Percentiles rank a stretch among this genome's conserved stretches.
Conservation (phyloP, 2,113 vertebrate species). For the Parotia lawesii region DNA sequence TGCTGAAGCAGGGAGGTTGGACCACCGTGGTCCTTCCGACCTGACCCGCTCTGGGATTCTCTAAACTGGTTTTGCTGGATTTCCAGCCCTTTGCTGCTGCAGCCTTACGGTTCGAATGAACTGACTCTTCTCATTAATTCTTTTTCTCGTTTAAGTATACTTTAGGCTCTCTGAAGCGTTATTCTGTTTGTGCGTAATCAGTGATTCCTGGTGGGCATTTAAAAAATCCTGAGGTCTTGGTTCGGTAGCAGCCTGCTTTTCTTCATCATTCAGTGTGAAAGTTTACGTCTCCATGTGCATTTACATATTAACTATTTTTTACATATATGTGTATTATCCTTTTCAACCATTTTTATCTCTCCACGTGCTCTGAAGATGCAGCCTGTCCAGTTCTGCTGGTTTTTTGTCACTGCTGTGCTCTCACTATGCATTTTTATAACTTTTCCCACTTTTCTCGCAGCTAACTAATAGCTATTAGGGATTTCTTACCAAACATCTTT, state of each 20-base stretch:
- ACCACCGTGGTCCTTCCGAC: background rate
- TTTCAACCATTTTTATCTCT: background rate
- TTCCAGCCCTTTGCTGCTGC: background rate
- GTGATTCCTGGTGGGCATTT: background rate
- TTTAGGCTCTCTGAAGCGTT: background rate
- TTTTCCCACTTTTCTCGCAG: fast-evolving
- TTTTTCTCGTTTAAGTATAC: fast-evolving
- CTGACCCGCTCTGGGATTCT: background rate
- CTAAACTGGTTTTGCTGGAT: background rate
- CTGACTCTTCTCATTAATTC: background rate
- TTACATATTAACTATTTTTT: background rate
- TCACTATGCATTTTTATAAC: background rate
- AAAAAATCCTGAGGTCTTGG: background rate
- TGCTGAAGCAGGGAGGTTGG: background rate
- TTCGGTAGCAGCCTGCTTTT: background rate
- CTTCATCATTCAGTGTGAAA: background rate
- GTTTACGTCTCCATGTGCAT: background rate
- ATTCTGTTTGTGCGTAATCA: background rate
- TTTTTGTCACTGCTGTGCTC: background rate
- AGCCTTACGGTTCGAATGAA: background rate
- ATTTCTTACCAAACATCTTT: background rate
- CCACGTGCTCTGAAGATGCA: background rate
- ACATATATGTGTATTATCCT: fast-evolving
- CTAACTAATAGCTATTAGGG: fast-evolving
- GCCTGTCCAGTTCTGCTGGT: fast-evolving